These are phyloP conservation scores for Euzophera pinguis DNA, from an alignment of 2,888 invertebrate species.

Conservation along the genomic window DNA sequence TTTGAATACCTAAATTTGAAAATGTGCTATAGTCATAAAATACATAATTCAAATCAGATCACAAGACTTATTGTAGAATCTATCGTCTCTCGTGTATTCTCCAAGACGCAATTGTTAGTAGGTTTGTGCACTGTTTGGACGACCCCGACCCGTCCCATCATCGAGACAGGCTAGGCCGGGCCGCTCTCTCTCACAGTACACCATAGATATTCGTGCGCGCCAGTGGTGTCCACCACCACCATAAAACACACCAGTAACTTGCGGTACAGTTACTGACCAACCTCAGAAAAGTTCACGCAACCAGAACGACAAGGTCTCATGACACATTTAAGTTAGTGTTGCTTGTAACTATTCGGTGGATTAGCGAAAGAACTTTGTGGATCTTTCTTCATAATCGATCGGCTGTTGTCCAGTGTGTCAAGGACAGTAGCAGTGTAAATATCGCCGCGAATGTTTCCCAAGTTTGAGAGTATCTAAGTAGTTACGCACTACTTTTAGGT, in stretches of 20 bases:
- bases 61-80: conserved; percentile 22
- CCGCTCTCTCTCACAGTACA: conserved; percentile 41
- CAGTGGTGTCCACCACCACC: conserved; percentile 32
- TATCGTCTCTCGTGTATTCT: conserved; percentile 24
- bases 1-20: too few relatives aligned
- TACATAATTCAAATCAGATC: too few relatives aligned
- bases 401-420: conserved; percentile 7
- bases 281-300: conserved; percentile 11
- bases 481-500: background rate
- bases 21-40: too few relatives aligned
- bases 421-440: conserved; percentile 7
- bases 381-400: conserved; percentile 1
- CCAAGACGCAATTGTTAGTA: conserved; percentile 38
- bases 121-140: conserved; percentile 50
- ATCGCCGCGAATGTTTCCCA: background rate
- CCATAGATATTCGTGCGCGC: conserved; percentile 64
- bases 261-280: conserved; percentile 2
- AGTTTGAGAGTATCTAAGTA: conserved; percentile 1
- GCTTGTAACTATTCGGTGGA: background rate
- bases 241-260: conserved; percentile 20
- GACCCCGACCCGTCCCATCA: conserved; percentile 66
- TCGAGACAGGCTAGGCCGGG: conserved; percentile 30
- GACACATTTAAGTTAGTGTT: background rate
- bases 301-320: conserved; percentile 12
- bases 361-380: background rate